Evolutionary conservation across 2,113 vertebrate species (phyloP).

Genomic region (Gobiocypris rarus): DNA sequence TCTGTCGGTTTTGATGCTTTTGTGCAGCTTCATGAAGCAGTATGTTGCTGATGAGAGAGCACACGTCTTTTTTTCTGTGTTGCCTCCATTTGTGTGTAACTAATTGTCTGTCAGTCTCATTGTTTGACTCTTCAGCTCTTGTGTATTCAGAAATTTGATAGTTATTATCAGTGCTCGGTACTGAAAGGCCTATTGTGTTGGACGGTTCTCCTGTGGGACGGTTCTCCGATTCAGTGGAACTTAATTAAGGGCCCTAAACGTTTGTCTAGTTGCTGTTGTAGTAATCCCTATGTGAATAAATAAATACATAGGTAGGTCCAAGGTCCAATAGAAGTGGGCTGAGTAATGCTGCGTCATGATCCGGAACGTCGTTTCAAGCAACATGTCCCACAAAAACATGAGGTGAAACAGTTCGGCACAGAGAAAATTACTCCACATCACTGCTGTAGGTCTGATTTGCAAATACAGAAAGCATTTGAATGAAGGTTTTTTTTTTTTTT

Average conservation of each 20-base stretch:
- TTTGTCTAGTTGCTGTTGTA: too few species aligned
- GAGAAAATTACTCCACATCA: too few species aligned
- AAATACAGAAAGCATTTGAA: too few species aligned
- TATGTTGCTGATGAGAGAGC: not conserved
- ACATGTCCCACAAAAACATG: too few species aligned
- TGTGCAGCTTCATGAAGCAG: not conserved
- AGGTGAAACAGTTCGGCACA: too few species aligned
- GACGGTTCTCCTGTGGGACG: not conserved
- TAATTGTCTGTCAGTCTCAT: not conserved
- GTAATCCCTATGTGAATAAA: too few species aligned
- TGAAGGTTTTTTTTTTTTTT: too few species aligned
- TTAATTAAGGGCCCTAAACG: not conserved
- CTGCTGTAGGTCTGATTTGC: too few species aligned
- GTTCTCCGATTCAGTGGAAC: not conserved
- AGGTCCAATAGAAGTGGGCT: too few species aligned
- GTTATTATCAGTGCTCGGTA: not conserved
- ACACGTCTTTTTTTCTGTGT: not conserved
- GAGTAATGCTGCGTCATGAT: too few species aligned
- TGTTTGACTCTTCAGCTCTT: not conserved
- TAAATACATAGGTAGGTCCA: too few species aligned
- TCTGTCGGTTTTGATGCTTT: not conserved
- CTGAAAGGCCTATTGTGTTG: not conserved
- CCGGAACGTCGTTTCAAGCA: too few species aligned
- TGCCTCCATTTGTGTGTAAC: not conserved
- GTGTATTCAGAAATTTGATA: conserved; percentile 17